Evolutionary conservation across 1,140 invertebrate genomes (phyloP).

Genomic region (Drosophila insularis): DNA sequence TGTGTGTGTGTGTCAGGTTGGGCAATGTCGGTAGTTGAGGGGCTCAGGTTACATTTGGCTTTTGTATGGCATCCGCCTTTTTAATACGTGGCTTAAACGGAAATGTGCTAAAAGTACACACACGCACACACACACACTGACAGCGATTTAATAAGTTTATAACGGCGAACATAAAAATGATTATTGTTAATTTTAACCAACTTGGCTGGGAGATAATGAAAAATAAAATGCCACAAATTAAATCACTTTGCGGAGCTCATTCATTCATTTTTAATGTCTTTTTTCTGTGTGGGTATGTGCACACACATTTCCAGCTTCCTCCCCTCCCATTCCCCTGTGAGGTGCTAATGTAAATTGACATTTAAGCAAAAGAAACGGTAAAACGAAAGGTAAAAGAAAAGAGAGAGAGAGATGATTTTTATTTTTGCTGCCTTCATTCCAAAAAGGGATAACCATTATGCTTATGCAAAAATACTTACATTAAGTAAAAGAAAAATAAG

Average conservation of each 20-base stretch:
- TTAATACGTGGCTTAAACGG: constrained; percentile 61
- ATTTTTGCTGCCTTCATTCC: constrained; percentile 10
- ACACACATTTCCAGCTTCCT: constrained; percentile 38
- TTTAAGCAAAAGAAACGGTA: constrained; percentile 18
- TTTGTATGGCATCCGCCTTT: constrained; percentile 39
- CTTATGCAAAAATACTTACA: constrained; percentile 34
- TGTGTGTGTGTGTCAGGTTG: background rate
- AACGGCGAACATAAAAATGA: constrained; percentile 59
- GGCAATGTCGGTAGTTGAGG: background rate
- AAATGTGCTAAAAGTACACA: constrained; percentile 44
- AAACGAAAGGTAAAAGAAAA: background rate
- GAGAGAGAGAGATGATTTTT: background rate
- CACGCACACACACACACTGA: constrained; percentile 12
- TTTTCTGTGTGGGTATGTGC: constrained; percentile 31
- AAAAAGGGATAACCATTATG: constrained; percentile 35
- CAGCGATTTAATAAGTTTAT: constrained; percentile 66
- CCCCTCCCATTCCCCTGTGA: constrained; percentile 7
- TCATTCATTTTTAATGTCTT: constrained; percentile 50
- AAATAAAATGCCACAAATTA: constrained; percentile 66
- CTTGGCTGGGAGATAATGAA: constrained; percentile 41
- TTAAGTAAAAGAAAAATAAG: constrained; percentile 20
- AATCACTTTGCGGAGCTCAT: constrained; percentile 52
- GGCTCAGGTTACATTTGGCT: constrained; percentile 6
- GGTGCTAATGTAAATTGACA: constrained; percentile 44
- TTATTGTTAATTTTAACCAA: constrained; percentile 65